Percentiles rank a stretch among this genome's conserved stretches.
Conservation (phyloP, 2,113 vertebrate species). For the Mastomys coucha region DNA sequence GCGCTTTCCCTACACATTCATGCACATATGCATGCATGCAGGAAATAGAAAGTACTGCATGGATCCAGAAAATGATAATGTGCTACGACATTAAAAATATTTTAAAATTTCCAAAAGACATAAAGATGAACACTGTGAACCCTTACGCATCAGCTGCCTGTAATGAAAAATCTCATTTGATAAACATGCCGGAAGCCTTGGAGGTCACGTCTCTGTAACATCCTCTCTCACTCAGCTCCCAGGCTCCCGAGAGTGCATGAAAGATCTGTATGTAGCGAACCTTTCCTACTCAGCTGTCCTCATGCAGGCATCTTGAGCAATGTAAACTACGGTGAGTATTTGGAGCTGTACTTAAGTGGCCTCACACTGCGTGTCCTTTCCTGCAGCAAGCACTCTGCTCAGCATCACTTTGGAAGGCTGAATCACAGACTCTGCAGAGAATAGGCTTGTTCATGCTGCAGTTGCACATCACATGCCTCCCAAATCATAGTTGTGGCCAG, state of each 20-base stretch:
- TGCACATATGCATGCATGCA: accelerated
- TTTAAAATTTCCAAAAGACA: not conserved
- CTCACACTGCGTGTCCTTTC: not conserved
- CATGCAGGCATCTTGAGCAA: accelerated
- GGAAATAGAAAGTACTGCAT: not conserved
- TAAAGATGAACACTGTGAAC: not conserved
- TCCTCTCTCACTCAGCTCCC: not conserved
- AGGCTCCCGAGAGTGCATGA: not conserved
- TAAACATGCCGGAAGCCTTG: accelerated
- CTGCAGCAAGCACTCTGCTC: not conserved
- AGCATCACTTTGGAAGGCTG: accelerated
- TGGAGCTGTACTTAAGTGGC: not conserved
- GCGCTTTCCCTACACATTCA: not conserved
- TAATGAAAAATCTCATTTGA: not conserved
- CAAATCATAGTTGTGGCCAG: not conserved
- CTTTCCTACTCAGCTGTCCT: not conserved
- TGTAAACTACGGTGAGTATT: not conserved
- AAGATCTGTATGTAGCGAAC: accelerated
- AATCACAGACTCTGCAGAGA: not conserved
- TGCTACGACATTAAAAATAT: not conserved
- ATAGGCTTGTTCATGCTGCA: not conserved
- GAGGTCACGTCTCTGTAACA: no score
- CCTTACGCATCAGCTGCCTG: no score
- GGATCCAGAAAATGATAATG: not conserved
- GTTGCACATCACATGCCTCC: not conserved